A percentile compares a stretch with the other conserved stretches of the same genome.
Evolutionary conservation across 2,113 vertebrate genomes (phyloP).

Genomic region (Morone chrysops): DNA sequence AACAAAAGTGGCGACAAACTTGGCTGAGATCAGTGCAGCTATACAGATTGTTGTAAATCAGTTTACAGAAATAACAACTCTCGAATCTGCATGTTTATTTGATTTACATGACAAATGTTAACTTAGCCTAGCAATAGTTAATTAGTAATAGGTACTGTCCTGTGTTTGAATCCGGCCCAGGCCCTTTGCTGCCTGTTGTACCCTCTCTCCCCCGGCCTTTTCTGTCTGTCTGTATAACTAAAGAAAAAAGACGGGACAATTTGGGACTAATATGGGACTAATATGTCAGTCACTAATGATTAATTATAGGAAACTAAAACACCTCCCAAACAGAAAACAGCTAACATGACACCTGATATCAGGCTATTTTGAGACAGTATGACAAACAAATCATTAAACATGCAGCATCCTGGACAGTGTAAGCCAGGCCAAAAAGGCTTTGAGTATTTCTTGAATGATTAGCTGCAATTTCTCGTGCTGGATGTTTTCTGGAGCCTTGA

Average conservation of each 20-base stretch:
- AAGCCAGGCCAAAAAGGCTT: not conserved
- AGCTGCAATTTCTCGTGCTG: slow-evolving; percentile 20
- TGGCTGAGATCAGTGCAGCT: too few species aligned
- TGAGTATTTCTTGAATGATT: slow-evolving; percentile 17
- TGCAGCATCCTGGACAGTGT: not conserved
- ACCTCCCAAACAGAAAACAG: not conserved
- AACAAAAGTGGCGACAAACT: not conserved
- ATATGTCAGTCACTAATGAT: not conserved
- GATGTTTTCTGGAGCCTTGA: slow-evolving; percentile 38
- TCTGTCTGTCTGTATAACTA: too few species aligned
- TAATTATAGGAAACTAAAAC: not conserved
- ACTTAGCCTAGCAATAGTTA: not conserved
- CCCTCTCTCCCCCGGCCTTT: too few species aligned
- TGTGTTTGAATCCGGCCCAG: too few species aligned
- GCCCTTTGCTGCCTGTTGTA: too few species aligned
- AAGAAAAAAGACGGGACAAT: not conserved
- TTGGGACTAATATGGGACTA: not conserved
- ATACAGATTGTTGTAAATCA: not conserved
- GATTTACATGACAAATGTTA: not conserved
- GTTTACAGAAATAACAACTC: not conserved
- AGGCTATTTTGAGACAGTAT: not conserved
- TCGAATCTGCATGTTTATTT: not conserved
- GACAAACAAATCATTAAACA: slow-evolving; percentile 4
- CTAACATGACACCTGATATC: not conserved
- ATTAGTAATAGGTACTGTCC: too few species aligned